Evolutionary conservation across 2,888 invertebrate species (phyloP), one percentile per base, ranked within the genome.

Genomic region (Aporophyla lueneburgensis): DNA sequence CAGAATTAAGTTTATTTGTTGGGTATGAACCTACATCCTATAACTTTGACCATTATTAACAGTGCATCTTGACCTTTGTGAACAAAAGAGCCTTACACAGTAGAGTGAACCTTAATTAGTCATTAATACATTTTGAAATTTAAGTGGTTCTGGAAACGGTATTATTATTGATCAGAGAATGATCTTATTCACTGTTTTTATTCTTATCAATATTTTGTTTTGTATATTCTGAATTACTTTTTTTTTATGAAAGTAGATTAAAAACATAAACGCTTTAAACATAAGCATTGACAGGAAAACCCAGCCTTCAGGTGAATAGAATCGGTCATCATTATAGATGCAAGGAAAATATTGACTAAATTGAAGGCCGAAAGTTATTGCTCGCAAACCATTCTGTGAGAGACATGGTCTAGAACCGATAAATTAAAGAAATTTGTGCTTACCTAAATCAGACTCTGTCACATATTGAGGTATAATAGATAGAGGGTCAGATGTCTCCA

Each of bases 391-490:
- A 67, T 56, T 24, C 16, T 62, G 19, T 19, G 53, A 16, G 3
- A 59, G 33, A 24, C 43, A 33, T 7, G 21, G 19, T 61, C 10
- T 40, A 16, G 10, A 51, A 59, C 14, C 5, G 21, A 21, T 14
- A 1, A 16, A 21, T 33, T 24, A 40, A 56, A 51, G 9, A 16
- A 46, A 58, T 61, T 5, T 21, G 12, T n/a, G 86, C 93, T 90
- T 90, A 97, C 97, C 96, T 76, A 97, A 91, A 86, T 97, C 97
- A 2, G 94, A 92, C 78, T 97, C 97, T 0, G 95, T 94, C 7
- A 96, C 97, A 79, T 96, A 97, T 75, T 96, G 96, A 4, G 95
- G 94, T 53, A 96, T 94, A n/a, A 96, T 92, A 14, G 96, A 92
- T 62, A 95, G 74, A 7, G 94, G 91, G 87, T 96, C 95, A 0